Evolutionary conservation across 2,888 invertebrate species (phyloP).

Genomic region (Molanna angustata): DNA sequence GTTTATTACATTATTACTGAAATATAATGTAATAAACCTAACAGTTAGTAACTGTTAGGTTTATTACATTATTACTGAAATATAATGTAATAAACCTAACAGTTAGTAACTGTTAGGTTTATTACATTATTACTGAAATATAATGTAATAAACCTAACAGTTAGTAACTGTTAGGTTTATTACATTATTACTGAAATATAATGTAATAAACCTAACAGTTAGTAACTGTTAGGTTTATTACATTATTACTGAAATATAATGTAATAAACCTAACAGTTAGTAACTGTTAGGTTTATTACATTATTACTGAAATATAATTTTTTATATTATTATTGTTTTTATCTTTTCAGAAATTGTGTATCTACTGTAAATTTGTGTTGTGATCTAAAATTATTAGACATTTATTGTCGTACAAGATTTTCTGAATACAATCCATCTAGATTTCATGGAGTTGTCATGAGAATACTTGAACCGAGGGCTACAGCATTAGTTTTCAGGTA

Average conservation of each 20-base stretch:
- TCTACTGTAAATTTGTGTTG: constrained; percentile 74
- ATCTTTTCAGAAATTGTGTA: constrained; percentile 69
- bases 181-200: background rate
- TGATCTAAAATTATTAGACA: constrained; percentile 67
- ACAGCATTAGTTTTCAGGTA: constrained; percentile 66
- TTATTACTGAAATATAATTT: too few species aligned
- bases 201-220: background rate
- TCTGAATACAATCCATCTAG: constrained; percentile 81
- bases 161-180: too few species aligned
- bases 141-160: too few species aligned
- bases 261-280: background rate
- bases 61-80: too few species aligned
- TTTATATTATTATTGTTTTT: constrained; percentile 1
- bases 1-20: too few species aligned
- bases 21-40: too few species aligned
- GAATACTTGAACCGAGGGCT: constrained; percentile 73
- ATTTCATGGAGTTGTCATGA: constrained; percentile 81
- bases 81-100: too few species aligned
- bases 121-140: too few species aligned
- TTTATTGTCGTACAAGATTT: constrained; percentile 76
- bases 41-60: too few species aligned
- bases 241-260: background rate
- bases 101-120: too few species aligned
- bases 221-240: background rate
- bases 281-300: too few species aligned